Conservation (phyloP, 2,113 vertebrate species). For the Damaliscus lunatus region DNA sequence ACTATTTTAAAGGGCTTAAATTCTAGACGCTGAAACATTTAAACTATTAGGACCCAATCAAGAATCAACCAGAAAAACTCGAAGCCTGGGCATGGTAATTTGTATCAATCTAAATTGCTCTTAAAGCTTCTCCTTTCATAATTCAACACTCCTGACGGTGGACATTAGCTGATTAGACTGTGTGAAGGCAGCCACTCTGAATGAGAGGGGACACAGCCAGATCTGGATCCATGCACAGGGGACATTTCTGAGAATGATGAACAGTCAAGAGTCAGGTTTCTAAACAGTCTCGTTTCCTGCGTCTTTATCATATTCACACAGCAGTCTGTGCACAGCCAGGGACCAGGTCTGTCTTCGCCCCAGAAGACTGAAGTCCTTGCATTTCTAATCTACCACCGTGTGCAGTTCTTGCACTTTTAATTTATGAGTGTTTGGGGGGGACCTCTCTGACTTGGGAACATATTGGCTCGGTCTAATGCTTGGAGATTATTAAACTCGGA, state of each 20-base stretch:
- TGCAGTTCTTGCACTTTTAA: conserved; percentile 77
- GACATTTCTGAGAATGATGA: conserved; percentile 46
- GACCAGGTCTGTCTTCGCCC: conserved; percentile 57
- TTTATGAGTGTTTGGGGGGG: conserved; percentile 81
- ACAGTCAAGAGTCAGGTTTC: conserved; percentile 46
- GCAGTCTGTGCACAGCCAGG: conserved; percentile 28
- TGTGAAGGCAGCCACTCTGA: neutral
- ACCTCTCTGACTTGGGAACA: conserved; percentile 84
- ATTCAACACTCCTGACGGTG: conserved; percentile 49
- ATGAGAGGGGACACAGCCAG: neutral
- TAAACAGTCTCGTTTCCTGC: neutral
- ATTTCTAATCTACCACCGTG: conserved; percentile 69
- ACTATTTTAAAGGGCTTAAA: conserved; percentile 46
- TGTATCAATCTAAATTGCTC: conserved; percentile 66
- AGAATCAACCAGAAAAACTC: conserved; percentile 66
- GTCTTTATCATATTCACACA: conserved; percentile 40
- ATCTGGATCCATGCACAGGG: conserved; percentile 51
- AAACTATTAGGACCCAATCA: conserved; percentile 69
- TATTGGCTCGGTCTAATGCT: conserved; percentile 84
- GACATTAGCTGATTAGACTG: conserved; percentile 22
- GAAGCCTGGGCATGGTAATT: conserved; percentile 48
- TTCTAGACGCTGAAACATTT: conserved; percentile 61
- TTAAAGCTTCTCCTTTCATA: conserved; percentile 45
- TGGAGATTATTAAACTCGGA: conserved; percentile 86
- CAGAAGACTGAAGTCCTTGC: conserved; percentile 57